Conservation (phyloP, 2,888 invertebrate species). For the Teleogryllus oceanicus region DNA sequence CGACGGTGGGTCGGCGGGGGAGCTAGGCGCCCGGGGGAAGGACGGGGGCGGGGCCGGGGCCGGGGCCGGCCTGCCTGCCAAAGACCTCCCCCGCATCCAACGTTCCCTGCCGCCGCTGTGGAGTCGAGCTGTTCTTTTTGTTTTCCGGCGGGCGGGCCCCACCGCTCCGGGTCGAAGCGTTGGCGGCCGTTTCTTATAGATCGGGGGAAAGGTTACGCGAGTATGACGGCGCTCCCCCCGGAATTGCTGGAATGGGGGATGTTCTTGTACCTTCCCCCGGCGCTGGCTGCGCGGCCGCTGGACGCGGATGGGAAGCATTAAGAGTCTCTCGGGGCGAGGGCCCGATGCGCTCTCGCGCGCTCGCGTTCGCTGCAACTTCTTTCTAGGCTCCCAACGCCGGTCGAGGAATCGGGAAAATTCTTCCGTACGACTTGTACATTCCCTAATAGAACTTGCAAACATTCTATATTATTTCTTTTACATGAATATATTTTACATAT, state of each 20-base stretch:
- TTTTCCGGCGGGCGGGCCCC: background rate
- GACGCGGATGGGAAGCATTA: too few relatives aligned
- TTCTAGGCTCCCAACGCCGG: too few relatives aligned
- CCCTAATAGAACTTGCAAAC: too few relatives aligned
- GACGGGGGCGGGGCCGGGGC: background rate
- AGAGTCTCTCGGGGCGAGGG: too few relatives aligned
- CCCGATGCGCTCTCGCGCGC: too few relatives aligned
- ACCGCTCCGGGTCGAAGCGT: slow-evolving; percentile 9
- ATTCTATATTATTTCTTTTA: too few relatives aligned
- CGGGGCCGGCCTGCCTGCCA: background rate
- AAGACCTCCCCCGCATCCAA: background rate
- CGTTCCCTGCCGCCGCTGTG: background rate
- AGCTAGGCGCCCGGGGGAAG: background rate
- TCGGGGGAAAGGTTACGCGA: slow-evolving; percentile 9
- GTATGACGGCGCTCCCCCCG: background rate
- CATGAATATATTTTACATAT: too few relatives aligned
- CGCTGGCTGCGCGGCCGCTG: background rate
- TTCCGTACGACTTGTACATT: too few relatives aligned
- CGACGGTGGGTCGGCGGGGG: background rate
- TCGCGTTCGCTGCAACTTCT: too few relatives aligned
- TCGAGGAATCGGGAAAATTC: too few relatives aligned
- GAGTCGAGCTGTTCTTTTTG: slow-evolving; percentile 2
- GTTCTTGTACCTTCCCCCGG: background rate
- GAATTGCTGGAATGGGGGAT: slow-evolving; percentile 5
- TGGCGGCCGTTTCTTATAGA: slow-evolving; percentile 9